These are phyloP conservation scores for Vespertilio murinus DNA, from an alignment of 2,797 vertebrate species.

Conservation along the genomic window DNA sequence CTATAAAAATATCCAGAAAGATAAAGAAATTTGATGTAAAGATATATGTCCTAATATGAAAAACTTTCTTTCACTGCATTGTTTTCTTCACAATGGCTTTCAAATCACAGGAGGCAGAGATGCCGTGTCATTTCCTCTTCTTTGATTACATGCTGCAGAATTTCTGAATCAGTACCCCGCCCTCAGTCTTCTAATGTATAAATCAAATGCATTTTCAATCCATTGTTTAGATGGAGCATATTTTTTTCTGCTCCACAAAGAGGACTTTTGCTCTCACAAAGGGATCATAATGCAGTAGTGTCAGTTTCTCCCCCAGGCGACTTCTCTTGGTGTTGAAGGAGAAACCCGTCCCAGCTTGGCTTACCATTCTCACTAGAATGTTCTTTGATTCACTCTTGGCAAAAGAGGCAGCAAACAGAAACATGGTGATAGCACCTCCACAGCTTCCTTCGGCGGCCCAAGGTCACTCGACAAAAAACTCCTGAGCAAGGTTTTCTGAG, in stretches of 20 bases:
- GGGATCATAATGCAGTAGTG: constrained; percentile 92
- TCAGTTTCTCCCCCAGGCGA: constrained; percentile 90
- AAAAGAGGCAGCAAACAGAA: too few species aligned
- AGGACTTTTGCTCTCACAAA: constrained; percentile 94
- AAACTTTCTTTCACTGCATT: constrained; percentile 81
- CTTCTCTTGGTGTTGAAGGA: constrained; percentile 91
- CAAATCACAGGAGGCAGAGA: constrained; percentile 81
- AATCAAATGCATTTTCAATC: constrained; percentile 75
- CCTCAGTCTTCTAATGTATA: constrained; percentile 69
- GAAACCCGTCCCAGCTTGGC: constrained; percentile 92
- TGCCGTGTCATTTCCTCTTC: constrained; percentile 80
- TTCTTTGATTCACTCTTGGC: too few species aligned
- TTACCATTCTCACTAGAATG: constrained; percentile 95
- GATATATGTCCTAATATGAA: constrained; percentile 81
- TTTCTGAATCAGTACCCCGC: constrained; percentile 77
- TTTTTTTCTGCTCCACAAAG: constrained; percentile 96
- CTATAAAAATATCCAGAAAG: constrained; percentile 85
- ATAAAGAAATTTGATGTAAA: constrained; percentile 84
- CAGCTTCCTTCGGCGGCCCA: too few species aligned
- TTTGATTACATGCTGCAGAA: constrained; percentile 74
- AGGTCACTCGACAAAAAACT: too few species aligned
- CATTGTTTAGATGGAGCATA: constrained; percentile 90
- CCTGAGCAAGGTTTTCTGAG: too few species aligned
- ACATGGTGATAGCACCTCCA: too few species aligned
- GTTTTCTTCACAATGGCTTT: constrained; percentile 84